Conservation (phyloP, 2,797 vertebrate species). For the Enteromius fasciolatus region DNA sequence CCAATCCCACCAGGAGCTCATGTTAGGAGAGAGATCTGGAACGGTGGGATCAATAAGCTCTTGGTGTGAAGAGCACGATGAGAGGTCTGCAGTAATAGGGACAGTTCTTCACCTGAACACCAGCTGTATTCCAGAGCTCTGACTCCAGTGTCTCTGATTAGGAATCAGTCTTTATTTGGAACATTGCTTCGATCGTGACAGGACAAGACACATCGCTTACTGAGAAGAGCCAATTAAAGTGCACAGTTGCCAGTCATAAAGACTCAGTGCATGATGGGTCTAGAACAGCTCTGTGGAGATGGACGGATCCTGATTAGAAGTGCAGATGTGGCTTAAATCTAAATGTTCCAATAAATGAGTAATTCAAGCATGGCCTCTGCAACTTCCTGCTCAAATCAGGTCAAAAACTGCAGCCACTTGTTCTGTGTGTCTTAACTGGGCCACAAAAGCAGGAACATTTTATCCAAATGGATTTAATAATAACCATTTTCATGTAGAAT, state of each 20-base stretch:
- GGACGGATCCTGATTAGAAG: conserved; percentile 59
- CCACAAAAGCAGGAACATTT: conserved; percentile 19
- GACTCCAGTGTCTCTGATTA: conserved; percentile 65
- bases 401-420: conserved; percentile 15
- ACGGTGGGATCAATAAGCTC: conserved; percentile 51
- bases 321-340: conserved; percentile 70
- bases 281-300: conserved; percentile 1
- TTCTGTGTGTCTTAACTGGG: background rate
- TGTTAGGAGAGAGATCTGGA: conserved; percentile 25
- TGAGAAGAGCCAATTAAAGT: conserved; percentile 55
- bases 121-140: conserved; percentile 46
- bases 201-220: conserved; percentile 48
- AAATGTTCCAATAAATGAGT: conserved; percentile 69
- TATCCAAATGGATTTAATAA: background rate
- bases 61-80: conserved; percentile 46
- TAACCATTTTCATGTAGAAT: background rate
- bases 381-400: conserved; percentile 72
- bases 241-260: conserved; percentile 51
- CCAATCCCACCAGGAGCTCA: conserved; percentile 21
- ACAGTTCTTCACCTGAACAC: conserved; percentile 21
- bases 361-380: conserved; percentile 65
- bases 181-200: conserved; percentile 68
- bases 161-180: conserved; percentile 73
- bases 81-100: conserved; percentile 52
- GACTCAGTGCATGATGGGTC: conserved; percentile 47